Conservation (phyloP, 2,888 invertebrate genomes). For the Orchestes rusci region DNA sequence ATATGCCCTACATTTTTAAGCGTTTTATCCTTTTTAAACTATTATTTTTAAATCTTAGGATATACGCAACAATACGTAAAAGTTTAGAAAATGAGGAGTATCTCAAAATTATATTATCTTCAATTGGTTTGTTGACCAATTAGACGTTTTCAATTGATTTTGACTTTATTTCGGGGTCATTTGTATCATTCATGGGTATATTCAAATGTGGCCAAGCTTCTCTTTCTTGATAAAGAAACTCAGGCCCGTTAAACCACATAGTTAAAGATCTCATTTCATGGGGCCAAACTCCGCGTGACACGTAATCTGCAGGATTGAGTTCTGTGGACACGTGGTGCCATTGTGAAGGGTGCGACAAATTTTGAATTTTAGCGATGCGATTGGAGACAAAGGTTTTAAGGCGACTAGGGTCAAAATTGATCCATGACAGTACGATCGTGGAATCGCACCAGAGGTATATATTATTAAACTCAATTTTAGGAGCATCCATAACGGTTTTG, state of each 20-base stretch:
- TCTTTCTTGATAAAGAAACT: not conserved
- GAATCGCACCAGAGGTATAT: constrained; percentile 16
- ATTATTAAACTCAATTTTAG: not conserved
- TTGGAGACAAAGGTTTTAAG: constrained; percentile 19
- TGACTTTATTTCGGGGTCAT: no score
- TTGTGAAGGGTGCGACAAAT: not conserved
- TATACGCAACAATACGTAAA: not conserved
- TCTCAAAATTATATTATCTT: not conserved
- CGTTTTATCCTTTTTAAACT: not conserved
- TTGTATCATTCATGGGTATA: no score
- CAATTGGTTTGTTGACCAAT: no score
- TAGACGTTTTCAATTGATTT: no score
- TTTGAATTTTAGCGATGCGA: constrained; percentile 13
- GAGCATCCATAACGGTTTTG: not conserved
- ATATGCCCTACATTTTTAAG: not conserved
- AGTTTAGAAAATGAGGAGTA: constrained; percentile 1
- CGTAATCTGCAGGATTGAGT: constrained; percentile 18
- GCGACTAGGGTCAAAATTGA: constrained; percentile 4
- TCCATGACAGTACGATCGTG: constrained; percentile 18
- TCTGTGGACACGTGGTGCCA: constrained; percentile 14
- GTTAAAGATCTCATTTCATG: not conserved
- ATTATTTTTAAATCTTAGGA: constrained; percentile 3
- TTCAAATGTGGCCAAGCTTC: constrained; percentile 6
- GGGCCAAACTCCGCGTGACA: constrained; percentile 13
- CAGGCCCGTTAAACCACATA: constrained; percentile 15